phyloP scores from a whole-genome alignment of 2,113 vertebrate genomes.

The Etheostoma spectabile region DNA sequence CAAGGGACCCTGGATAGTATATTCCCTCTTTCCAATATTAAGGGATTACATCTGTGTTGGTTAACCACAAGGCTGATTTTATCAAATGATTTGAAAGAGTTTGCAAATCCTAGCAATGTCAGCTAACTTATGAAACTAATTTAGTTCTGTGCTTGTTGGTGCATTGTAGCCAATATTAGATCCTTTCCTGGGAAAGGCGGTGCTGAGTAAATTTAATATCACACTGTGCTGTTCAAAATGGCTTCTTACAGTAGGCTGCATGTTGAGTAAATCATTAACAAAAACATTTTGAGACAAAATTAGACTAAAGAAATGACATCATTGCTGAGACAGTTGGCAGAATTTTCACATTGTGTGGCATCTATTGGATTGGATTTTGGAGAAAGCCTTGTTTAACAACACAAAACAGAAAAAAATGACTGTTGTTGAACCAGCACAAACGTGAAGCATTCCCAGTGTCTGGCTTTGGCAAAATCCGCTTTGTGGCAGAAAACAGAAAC shows the following conservation, averaged over 20 bases:
- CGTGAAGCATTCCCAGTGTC: conserved; percentile 3
- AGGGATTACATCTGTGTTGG: background rate
- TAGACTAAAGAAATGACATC: background rate
- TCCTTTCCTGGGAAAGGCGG: background rate
- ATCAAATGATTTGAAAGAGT: too few species aligned
- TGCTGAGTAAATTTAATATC: background rate
- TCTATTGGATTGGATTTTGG: conserved; percentile 4
- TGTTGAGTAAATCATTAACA: background rate
- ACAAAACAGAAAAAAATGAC: background rate
- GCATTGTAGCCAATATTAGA: background rate
- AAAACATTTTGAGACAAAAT: conserved; percentile 17
- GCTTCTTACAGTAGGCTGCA: background rate
- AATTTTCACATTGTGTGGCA: background rate
- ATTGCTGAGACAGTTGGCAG: background rate
- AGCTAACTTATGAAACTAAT: background rate
- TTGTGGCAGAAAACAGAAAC: conserved; percentile 1
- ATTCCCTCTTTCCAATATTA: background rate
- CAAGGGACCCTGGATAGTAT: background rate
- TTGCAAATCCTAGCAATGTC: background rate
- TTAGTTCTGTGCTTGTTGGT: background rate
- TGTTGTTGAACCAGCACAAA: conserved; percentile 6
- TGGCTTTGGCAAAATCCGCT: conserved; percentile 3
- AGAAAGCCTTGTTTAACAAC: conserved; percentile 4
- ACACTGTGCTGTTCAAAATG: background rate
- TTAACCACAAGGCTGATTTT: background rate